Percentiles rank a stretch among this genome's conserved stretches.
Evolutionary conservation across 1,140 invertebrate species (phyloP).

Genomic region (Drosophila tristis): DNA sequence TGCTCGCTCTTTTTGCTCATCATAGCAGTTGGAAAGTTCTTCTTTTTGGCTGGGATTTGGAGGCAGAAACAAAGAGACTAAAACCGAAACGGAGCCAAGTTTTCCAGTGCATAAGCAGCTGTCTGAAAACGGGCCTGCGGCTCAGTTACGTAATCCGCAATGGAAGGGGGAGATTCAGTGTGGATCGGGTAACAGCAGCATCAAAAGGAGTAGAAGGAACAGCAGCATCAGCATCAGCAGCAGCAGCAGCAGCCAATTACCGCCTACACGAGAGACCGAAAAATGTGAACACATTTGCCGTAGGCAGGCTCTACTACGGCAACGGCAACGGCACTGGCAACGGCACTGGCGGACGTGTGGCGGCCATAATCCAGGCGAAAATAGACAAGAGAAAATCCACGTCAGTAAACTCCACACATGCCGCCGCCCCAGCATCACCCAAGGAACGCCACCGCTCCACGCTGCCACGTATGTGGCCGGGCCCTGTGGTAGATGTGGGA

Average conservation of each 20-base stretch:
- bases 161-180: neutral
- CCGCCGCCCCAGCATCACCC: conserved; percentile 10
- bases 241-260: conserved; percentile 59
- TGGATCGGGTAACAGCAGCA: conserved; percentile 8
- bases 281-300: conserved; percentile 39
- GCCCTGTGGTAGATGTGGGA: neutral
- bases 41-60: neutral
- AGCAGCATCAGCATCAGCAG: conserved; percentile 38
- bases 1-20: neutral
- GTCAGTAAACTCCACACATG: conserved; percentile 26
- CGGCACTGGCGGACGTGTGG: conserved; percentile 35
- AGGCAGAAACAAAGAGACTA: conserved; percentile 34
- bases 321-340: neutral
- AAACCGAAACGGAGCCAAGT: conserved; percentile 39
- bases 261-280: conserved; percentile 56
- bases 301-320: conserved; percentile 14
- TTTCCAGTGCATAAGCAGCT: conserved; percentile 24
- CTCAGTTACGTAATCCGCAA: neutral
- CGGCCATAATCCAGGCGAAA: conserved; percentile 60
- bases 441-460: neutral
- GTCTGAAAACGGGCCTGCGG: conserved; percentile 7
- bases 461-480: neutral
- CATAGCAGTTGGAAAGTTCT: conserved; percentile 27
- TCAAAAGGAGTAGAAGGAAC: neutral
- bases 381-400: conserved; percentile 74